Percentiles rank a stretch among this genome's conserved stretches.
phyloP scores from a whole-genome alignment of 1,140 invertebrate genomes.

The Drosophila pachea region DNA sequence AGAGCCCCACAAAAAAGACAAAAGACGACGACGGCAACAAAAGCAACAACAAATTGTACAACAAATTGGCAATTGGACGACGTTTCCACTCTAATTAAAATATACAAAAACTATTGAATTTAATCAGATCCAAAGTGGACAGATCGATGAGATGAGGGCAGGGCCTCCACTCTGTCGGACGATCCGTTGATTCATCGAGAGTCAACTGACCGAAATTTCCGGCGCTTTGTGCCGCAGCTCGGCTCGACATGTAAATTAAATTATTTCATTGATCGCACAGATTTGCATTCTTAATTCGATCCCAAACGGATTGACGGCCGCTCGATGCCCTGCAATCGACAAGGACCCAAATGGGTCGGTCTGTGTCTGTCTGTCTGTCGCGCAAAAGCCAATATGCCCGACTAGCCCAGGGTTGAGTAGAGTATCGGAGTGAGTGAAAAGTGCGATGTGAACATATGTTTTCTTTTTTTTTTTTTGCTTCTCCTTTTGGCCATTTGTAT shows the following conservation, averaged over 20 bases:
- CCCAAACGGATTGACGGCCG: background rate
- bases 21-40: background rate
- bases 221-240: conserved; percentile 54
- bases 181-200: background rate
- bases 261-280: conserved; percentile 55
- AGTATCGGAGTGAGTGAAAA: conserved; percentile 42
- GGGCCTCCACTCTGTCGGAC: too few species aligned
- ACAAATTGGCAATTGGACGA: conserved; percentile 57
- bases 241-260: conserved; percentile 59
- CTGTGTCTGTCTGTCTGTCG: too few species aligned
- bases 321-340: background rate
- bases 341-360: too few species aligned
- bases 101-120: conserved; percentile 61
- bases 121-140: conserved; percentile 29
- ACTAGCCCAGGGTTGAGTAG: background rate
- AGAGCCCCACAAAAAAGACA: too few species aligned
- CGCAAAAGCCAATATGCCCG: background rate
- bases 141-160: background rate
- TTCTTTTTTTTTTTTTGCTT: conserved; percentile 41
- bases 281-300: conserved; percentile 76
- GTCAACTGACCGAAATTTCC: conserved; percentile 57
- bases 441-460: conserved; percentile 74
- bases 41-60: conserved; percentile 15
- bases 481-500: conserved; percentile 18
- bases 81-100: conserved; percentile 74